These are phyloP conservation scores for Alouatta palliata DNA, from an alignment of 2,113 vertebrate genomes.

Conservation along the genomic window DNA sequence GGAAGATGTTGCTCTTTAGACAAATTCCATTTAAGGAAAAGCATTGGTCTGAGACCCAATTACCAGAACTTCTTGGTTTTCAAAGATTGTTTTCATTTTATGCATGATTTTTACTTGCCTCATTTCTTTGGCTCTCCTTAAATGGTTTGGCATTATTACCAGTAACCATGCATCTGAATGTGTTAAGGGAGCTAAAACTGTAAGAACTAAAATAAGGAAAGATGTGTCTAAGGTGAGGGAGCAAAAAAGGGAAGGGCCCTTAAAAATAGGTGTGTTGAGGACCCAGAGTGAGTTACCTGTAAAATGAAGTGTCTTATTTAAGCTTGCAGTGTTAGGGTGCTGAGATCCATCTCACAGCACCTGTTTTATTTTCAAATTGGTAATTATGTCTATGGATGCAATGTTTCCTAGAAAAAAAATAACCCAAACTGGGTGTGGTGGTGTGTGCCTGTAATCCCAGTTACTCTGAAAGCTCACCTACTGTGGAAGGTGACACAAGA, in stretches of 20 bases:
- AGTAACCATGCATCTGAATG: neutral
- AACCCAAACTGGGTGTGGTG: neutral
- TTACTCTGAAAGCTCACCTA: neutral
- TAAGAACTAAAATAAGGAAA: conserved; percentile 40
- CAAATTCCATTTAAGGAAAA: conserved; percentile 65
- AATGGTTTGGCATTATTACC: neutral
- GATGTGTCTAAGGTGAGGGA: neutral
- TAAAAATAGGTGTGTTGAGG: neutral
- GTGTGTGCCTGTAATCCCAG: neutral
- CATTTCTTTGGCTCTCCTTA: conserved; percentile 24
- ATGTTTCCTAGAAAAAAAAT: neutral
- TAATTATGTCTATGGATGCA: neutral
- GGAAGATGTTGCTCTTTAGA: conserved; percentile 52
- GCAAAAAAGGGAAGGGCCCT: neutral
- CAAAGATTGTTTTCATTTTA: conserved; percentile 57
- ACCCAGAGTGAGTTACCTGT: neutral
- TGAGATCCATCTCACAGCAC: neutral
- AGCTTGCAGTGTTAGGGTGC: neutral
- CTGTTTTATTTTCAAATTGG: conserved; percentile 39
- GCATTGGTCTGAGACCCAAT: conserved; percentile 17
- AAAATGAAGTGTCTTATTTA: neutral
- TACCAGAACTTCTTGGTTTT: conserved; percentile 52
- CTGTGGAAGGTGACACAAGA: neutral
- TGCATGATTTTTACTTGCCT: conserved; percentile 28
- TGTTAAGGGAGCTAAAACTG: conserved; percentile 21